Base-by-base conservation (phyloP, 1,140 invertebrate genomes). In the Chironomus striatipennis region DNA sequence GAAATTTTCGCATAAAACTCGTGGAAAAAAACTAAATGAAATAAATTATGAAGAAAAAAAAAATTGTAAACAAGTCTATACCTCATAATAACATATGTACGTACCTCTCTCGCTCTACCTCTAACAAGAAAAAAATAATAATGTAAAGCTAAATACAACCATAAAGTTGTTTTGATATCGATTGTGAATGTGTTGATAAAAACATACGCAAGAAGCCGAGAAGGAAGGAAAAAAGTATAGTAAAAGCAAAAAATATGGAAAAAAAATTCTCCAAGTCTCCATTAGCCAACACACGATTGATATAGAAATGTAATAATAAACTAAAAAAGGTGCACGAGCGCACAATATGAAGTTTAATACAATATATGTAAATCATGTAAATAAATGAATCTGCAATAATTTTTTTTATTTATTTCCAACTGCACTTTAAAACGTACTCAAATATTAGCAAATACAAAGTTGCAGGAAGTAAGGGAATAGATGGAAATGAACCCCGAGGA, bases 221-320 rank as follows among this genome's bases (percentile, higher is more conserved):
- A 10, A 57, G 47, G n/a, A 57, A 57, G 7, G 15, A 57, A 34
- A 34, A n/a, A n/a, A 47, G 43, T 12, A 47, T 12, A 5, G 15
- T 47, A n/a, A n/a, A n/a, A n/a, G n/a, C n/a, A n/a, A n/a, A n/a
- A 47, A 47, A 47, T 47, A 15, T 47, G 43, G n/a, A 15, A 15
- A 57, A 57, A 57, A 57, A 57, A 57, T 57, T 57, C 47, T 57
- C 15, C 24, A 1, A 57, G 47, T 15, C 47, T 57, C 47, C 47
- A 57, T 47, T 34, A 34, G 5, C 24, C 5, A 34, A 34, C 5
- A 34, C 24, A 47, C 43, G 43, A 47, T 57, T 57, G 47, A 57
- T 57, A 57, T 57, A 57, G 47, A 57, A 57, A 57, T 57, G n/a
- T 57, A n/a, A n/a, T 47, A n/a, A n/a, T 57, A 57, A 12, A 34